Conservation (phyloP, 2,888 invertebrate genomes). For the Philereme vetulata region DNA sequence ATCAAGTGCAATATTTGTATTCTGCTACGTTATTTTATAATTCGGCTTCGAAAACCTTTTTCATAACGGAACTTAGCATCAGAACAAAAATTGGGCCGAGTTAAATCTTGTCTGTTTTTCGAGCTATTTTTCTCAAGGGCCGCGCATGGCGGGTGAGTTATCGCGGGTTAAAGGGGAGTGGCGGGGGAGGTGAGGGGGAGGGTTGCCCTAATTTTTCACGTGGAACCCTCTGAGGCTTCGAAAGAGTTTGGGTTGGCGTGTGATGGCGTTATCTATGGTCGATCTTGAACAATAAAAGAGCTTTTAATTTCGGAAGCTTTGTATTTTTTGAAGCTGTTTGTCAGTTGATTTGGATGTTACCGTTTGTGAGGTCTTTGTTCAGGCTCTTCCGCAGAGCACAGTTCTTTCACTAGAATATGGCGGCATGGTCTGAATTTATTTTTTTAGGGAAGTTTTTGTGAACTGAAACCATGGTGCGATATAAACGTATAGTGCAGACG, state of each 20-base stretch:
- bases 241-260: conserved; percentile 60
- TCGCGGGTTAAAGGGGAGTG: conserved; percentile 42
- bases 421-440: too few relatives aligned
- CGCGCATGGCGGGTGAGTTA: conserved; percentile 64
- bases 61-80: conserved; percentile 38
- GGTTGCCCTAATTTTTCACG: conserved; percentile 78
- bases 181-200: conserved; percentile 46
- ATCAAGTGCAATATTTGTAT: too few relatives aligned
- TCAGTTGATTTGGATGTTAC: not conserved
- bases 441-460: too few relatives aligned
- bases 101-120: conserved; percentile 79
- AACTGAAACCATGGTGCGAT: too few relatives aligned
- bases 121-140: conserved; percentile 83
- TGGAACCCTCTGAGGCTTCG: conserved; percentile 60
- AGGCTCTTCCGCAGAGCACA: too few relatives aligned
- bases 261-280: conserved; percentile 39
- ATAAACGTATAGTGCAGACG: too few relatives aligned
- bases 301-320: conserved; percentile 37
- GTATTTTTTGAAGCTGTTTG: conserved; percentile 25
- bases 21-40: not conserved
- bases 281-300: conserved; percentile 40
- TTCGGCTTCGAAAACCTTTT: conserved; percentile 27
- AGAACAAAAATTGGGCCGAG: conserved; percentile 56
- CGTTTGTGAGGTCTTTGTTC: not conserved
- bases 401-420: too few relatives aligned